Percentiles rank a stretch among this genome's conserved stretches.
Conservation (phyloP, 1,140 invertebrate genomes). For the Drosophila teissieri region DNA sequence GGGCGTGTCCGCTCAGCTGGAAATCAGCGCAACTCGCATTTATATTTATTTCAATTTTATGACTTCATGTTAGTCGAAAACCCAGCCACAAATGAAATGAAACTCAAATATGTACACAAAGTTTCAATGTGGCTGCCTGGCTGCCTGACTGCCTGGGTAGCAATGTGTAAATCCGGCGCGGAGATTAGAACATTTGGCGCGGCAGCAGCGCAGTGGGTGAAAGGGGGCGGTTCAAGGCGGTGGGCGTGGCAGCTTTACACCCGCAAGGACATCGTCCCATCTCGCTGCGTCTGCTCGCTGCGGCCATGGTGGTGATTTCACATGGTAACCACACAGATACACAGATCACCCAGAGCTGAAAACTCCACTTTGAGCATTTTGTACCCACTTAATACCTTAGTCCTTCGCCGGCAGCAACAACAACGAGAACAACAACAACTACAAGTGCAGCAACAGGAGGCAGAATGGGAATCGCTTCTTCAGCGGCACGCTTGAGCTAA, state of each 20-base stretch:
- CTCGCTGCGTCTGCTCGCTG: slow-evolving; percentile 8
- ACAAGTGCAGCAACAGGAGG: slow-evolving; percentile 12
- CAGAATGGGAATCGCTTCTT: slow-evolving; percentile 48
- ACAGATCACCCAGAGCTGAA: not conserved
- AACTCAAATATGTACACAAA: slow-evolving; percentile 82
- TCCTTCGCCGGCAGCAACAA: slow-evolving; percentile 42
- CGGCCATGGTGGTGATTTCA: slow-evolving; percentile 64
- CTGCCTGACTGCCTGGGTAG: not conserved
- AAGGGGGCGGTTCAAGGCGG: slow-evolving; percentile 36
- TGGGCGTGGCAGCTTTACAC: slow-evolving; percentile 69
- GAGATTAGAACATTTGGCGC: slow-evolving; percentile 76
- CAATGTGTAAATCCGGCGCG: slow-evolving; percentile 62
- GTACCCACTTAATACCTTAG: slow-evolving; percentile 52
- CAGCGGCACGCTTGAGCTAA: slow-evolving; percentile 78
- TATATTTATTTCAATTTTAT: slow-evolving; percentile 84
- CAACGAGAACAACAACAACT: not conserved
- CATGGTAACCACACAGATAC: slow-evolving; percentile 54
- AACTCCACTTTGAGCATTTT: slow-evolving; percentile 25
- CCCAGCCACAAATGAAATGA: slow-evolving; percentile 78
- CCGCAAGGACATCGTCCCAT: slow-evolving; percentile 49
- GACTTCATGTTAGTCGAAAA: slow-evolving; percentile 77
- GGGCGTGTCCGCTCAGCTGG: slow-evolving; percentile 66
- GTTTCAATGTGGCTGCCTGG: slow-evolving; percentile 57
- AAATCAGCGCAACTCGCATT: slow-evolving; percentile 64
- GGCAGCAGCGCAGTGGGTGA: slow-evolving; percentile 57